Base-by-base conservation (phyloP, 2,113 vertebrate species). In the Clupea harengus region DNA sequence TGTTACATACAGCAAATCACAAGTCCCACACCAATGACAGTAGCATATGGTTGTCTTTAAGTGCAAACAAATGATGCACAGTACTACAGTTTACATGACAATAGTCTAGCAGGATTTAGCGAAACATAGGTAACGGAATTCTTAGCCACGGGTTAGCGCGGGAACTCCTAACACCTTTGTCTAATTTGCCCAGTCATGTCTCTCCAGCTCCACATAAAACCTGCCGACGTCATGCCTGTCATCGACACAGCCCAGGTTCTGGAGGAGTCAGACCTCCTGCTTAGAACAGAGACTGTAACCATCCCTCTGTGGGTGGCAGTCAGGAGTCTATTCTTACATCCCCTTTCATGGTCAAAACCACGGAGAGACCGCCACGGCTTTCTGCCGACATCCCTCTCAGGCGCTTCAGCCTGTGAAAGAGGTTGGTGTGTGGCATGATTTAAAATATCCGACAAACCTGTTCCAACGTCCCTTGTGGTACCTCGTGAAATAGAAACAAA, bases 291-390 rank as follows among this genome's bases (percentile, higher is more conserved):
- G 28, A 78, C 72, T 39, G 72, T 78, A 78, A 78, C 72, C 72
- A 78, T 78, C 72, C 72, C 72, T 32, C 72, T 39, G 72, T 78
- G 72, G 72, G 72, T 78, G 72, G 72, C 15, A 78, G 72, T 78
- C 72, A 78, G 72, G 72, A 78, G 72, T 78, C 72, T 78, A 78
- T 78, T 78, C 72, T 78, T 78, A 78, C 72, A 39, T 78, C 72
- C 72, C 39, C 72, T 78, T 78, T 78, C 72, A 78, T 78, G 72
- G 72, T 32, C 72, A 39, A 78, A 78, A 78, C 72, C 72, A 78
- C 28, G 72, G 72, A 32, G 72, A 78, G 72, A 39, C 72, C 72
- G 72, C 72, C 72, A 78, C 72, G 28, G 72, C 72, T 78, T 15
- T 78, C 72, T 11, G 32, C 72, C 39, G 72, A 78, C 72, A 44